phyloP scores from a whole-genome alignment of 2,888 invertebrate species.

The Sarcophaga subvicina region DNA sequence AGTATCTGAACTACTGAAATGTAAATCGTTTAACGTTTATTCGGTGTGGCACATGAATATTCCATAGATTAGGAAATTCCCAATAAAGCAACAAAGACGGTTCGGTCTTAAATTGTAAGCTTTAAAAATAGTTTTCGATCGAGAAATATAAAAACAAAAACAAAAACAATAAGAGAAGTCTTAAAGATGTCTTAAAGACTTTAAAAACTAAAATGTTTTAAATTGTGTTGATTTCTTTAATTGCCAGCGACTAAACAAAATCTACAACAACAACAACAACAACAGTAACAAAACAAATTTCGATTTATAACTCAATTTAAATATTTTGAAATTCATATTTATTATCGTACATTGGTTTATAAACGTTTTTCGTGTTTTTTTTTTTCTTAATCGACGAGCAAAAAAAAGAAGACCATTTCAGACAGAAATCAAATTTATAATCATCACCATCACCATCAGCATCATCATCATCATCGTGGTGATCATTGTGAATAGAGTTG shows the following conservation, averaged over 20 bases:
- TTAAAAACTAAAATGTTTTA: conserved; percentile 3
- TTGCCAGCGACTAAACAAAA: conserved; percentile 46
- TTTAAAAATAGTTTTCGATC: not conserved
- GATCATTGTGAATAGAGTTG: too few relatives aligned
- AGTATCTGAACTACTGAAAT: too few relatives aligned
- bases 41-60: conserved; percentile 62
- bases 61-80: conserved; percentile 65
- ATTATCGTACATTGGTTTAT: too few relatives aligned
- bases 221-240: conserved; percentile 62
- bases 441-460: not conserved
- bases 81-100: conserved; percentile 6
- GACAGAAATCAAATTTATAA: conserved; percentile 27
- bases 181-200: not conserved
- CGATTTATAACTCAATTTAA: conserved; percentile 53
- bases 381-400: too few relatives aligned
- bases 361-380: too few relatives aligned
- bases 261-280: too few relatives aligned
- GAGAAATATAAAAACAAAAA: too few relatives aligned
- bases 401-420: not conserved
- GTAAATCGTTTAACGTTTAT: too few relatives aligned
- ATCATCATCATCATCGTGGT: not conserved
- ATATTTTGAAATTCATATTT: conserved; percentile 53
- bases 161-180: conserved; percentile 40
- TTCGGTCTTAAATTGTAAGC: conserved; percentile 40
- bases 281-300: conserved; percentile 36